Percentiles rank a stretch among this genome's conserved stretches.
phyloP scores from a whole-genome alignment of 1,140 invertebrate genomes.

The Elymnias hypermnestra region DNA sequence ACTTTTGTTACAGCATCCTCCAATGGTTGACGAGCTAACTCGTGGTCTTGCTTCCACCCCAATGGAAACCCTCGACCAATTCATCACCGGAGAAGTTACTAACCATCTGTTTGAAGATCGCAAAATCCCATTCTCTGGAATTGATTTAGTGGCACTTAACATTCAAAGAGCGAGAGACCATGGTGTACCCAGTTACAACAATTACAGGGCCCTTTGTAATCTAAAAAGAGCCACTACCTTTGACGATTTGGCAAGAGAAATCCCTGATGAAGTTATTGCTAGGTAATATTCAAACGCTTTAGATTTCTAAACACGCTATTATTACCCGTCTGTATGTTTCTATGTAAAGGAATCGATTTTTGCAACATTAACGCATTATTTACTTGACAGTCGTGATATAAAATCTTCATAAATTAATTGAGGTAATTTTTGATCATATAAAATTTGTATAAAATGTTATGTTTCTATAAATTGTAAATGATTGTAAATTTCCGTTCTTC shows the following conservation, averaged over 20 bases:
- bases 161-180: constrained; percentile 91
- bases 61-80: constrained; percentile 95
- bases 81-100: constrained; percentile 94
- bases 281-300: too few relatives aligned
- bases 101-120: constrained; percentile 95
- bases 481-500: too few relatives aligned
- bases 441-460: too few relatives aligned
- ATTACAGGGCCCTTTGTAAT: constrained; percentile 90
- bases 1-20: constrained; percentile 73
- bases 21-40: constrained; percentile 90
- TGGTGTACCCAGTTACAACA: constrained; percentile 90
- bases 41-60: constrained; percentile 92
- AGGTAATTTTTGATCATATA: too few relatives aligned
- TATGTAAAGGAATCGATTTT: too few relatives aligned
- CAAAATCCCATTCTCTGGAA: constrained; percentile 89
- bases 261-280: constrained; percentile 88
- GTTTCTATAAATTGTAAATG: too few relatives aligned
- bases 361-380: too few relatives aligned
- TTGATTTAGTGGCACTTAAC: constrained; percentile 90
- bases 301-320: too few relatives aligned
- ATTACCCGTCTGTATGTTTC: too few relatives aligned
- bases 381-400: too few relatives aligned
- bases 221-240: constrained; percentile 87
- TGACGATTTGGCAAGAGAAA: constrained; percentile 88
- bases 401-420: too few relatives aligned